Conservation (phyloP, 2,113 vertebrate species). For the Lates calcarifer region DNA sequence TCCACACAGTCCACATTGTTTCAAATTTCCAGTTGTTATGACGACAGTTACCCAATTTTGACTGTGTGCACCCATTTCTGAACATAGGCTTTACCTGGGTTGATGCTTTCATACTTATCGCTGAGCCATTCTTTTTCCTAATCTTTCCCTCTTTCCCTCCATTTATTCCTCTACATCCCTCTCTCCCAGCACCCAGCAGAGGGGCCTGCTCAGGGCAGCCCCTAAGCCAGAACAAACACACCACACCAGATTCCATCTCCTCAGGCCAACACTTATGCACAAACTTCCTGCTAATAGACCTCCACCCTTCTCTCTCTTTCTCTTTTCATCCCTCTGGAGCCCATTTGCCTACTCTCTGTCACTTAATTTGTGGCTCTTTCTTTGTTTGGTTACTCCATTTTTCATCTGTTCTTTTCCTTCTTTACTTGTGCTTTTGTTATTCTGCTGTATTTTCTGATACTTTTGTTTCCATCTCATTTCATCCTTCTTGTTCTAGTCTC, state of each 20-base stretch:
- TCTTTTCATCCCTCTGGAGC: conserved; percentile 6
- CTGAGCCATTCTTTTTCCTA: neutral
- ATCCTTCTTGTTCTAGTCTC: conserved; percentile 8
- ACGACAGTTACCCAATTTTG: conserved; percentile 19
- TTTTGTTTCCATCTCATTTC: neutral
- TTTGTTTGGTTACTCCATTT: neutral
- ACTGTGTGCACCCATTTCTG: neutral
- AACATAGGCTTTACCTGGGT: neutral
- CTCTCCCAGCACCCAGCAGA: conserved; percentile 39
- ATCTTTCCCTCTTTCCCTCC: neutral
- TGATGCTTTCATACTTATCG: neutral
- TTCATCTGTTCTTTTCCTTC: neutral
- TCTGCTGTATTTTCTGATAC: conserved; percentile 1
- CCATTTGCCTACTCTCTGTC: neutral
- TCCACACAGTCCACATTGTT: conserved; percentile 14
- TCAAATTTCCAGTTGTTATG: conserved; percentile 53
- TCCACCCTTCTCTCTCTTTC: conserved; percentile 58
- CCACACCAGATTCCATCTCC: conserved; percentile 74
- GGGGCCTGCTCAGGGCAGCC: conserved; percentile 55
- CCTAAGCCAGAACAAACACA: conserved; percentile 75
- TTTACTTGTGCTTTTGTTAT: neutral
- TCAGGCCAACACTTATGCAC: conserved; percentile 71
- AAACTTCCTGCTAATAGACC: conserved; percentile 71
- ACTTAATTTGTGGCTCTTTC: neutral
- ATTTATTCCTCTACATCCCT: conserved; percentile 31